Conservation (phyloP, 2,888 invertebrate genomes). For the Drosophila paucipuncta region DNA sequence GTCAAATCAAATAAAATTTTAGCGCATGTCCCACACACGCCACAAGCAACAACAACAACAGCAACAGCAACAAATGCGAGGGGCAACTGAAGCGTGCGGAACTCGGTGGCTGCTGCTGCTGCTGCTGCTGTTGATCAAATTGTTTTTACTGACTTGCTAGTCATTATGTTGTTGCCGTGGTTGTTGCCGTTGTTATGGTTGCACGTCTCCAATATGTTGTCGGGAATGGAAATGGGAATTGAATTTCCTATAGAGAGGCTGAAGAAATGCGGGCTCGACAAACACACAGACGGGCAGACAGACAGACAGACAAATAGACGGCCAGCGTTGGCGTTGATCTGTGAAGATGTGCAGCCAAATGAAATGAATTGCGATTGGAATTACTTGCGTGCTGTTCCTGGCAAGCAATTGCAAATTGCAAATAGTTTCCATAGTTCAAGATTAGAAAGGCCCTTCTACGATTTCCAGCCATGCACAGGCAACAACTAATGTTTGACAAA, state of each 20-base stretch:
- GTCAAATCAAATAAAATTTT: conserved; percentile 77
- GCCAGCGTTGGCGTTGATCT: conserved; percentile 48
- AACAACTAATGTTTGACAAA: background rate
- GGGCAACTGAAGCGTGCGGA: conserved; percentile 27
- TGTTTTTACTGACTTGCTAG: conserved; percentile 61
- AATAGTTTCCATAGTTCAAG: background rate
- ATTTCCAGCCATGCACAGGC: background rate
- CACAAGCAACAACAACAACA: conserved; percentile 34
- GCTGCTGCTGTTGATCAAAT: conserved; percentile 51
- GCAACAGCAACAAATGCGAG: conserved; percentile 5
- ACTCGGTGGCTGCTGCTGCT: conserved; percentile 7
- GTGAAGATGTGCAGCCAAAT: conserved; percentile 41
- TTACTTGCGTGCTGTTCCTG: conserved; percentile 8
- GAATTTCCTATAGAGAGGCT: conserved; percentile 25
- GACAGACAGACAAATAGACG: background rate
- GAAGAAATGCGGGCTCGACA: conserved; percentile 47
- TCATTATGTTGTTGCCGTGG: conserved; percentile 49
- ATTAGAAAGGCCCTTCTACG: background rate
- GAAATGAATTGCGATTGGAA: conserved; percentile 35
- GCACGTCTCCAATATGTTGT: conserved; percentile 42
- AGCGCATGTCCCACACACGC: conserved; percentile 80
- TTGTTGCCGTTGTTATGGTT: conserved; percentile 16
- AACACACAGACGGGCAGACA: background rate
- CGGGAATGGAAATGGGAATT: conserved; percentile 23
- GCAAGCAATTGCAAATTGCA: conserved; percentile 14